These are phyloP conservation scores for Ips typographus DNA, from an alignment of 1,140 invertebrate species.

Conservation along the genomic window DNA sequence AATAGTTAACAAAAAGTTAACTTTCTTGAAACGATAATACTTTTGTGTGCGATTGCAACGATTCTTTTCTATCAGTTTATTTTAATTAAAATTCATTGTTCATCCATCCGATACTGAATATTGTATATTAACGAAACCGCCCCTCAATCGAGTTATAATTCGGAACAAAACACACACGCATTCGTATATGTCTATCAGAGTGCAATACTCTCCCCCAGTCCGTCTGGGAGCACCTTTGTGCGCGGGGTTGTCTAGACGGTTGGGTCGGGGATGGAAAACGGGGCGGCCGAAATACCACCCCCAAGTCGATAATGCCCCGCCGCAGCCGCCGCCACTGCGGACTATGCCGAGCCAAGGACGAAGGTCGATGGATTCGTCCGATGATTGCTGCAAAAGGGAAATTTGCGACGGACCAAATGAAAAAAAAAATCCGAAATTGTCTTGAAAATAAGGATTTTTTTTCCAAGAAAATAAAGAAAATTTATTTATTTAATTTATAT, in stretches of 20 bases:
- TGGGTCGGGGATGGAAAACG: constrained; percentile 2
- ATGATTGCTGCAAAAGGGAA: constrained; percentile 29
- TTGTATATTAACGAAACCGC: too few relatives aligned
- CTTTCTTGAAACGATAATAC: too few relatives aligned
- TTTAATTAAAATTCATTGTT: too few relatives aligned
- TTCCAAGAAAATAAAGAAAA: too few relatives aligned
- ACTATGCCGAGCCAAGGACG: constrained; percentile 33
- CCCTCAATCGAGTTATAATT: constrained; percentile 2
- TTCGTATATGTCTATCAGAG: constrained; percentile 13
- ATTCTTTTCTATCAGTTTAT: too few relatives aligned
- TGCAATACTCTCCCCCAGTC: constrained; percentile 31
- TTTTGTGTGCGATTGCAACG: too few relatives aligned
- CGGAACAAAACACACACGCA: constrained; percentile 9
- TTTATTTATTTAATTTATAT: too few relatives aligned
- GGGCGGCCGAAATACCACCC: neutral
- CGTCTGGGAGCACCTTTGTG: constrained; percentile 31
- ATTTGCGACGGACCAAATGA: constrained; percentile 23
- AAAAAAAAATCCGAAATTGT: neutral
- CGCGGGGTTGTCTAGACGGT: constrained; percentile 35
- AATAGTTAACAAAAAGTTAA: too few relatives aligned
- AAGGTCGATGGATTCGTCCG: constrained; percentile 27
- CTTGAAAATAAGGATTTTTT: too few relatives aligned
- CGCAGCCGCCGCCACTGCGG: constrained; percentile 28
- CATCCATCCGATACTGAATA: too few relatives aligned
- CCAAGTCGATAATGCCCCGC: constrained; percentile 3